A percentile compares a stretch with the other conserved stretches of the same genome.
These are phyloP conservation scores for Coryphaenoides rupestris DNA, from an alignment of 2,113 vertebrate genomes.

Conservation along the genomic window DNA sequence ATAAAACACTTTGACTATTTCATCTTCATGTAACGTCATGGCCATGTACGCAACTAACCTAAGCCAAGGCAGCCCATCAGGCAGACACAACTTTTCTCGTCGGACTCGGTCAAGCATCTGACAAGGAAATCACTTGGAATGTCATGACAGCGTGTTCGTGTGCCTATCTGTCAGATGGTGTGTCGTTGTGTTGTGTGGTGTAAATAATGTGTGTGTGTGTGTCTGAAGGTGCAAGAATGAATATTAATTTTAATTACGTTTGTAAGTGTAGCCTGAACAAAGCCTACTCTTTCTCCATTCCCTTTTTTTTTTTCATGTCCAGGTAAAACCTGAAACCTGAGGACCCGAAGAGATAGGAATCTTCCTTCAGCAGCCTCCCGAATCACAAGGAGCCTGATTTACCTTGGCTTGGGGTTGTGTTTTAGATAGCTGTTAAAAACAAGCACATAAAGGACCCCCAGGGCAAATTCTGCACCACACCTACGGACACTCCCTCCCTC, in stretches of 20 bases:
- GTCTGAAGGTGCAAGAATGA: neutral
- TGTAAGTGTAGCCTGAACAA: conserved; percentile 39
- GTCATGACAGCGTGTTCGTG: conserved; percentile 30
- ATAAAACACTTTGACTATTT: no score
- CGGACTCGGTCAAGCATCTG: conserved; percentile 17
- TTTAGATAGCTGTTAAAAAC: neutral
- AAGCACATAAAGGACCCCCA: no score
- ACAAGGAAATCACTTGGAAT: conserved; percentile 40
- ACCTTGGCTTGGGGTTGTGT: conserved; percentile 1
- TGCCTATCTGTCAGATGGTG: no score
- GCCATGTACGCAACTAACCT: no score
- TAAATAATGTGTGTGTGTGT: no score
- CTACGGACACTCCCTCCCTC: no score
- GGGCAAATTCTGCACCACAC: neutral
- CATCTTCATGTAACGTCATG: no score
- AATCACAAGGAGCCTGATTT: conserved; percentile 44
- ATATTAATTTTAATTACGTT: conserved; percentile 1
- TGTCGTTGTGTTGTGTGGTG: no score
- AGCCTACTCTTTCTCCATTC: no score
- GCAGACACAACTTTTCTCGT: neutral
- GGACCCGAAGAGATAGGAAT: conserved; percentile 25
- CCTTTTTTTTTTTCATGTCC: conserved; percentile 19
- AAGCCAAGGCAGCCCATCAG: no score
- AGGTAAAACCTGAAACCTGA: conserved; percentile 32
- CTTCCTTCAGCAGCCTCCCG: conserved; percentile 40